phyloP scores from a whole-genome alignment of 2,113 vertebrate genomes.

The Petaurus breviceps region DNA sequence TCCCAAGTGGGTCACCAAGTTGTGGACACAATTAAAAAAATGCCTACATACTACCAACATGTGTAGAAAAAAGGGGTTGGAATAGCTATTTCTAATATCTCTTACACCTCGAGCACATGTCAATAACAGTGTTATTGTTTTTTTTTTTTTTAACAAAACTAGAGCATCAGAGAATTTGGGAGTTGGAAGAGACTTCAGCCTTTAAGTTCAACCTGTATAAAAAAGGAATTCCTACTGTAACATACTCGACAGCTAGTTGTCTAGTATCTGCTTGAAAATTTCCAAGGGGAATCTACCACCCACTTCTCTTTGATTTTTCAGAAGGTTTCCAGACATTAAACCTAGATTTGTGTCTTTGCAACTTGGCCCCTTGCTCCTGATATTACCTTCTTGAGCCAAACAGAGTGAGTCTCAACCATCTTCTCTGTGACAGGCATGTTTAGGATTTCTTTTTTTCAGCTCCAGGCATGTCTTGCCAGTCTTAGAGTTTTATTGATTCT shows the following conservation, averaged over 20 bases:
- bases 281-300: not conserved
- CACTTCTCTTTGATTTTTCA: not conserved
- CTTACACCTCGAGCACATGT: not conserved
- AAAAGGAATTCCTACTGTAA: not conserved
- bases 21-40: not conserved
- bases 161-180: not conserved
- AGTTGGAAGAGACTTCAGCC: not conserved
- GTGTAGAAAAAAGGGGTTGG: not conserved
- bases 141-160: not conserved
- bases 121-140: not conserved
- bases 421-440: not conserved
- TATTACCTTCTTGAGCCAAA: not conserved
- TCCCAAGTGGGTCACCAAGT: not conserved
- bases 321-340: not conserved
- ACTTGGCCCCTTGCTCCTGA: not conserved
- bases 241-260: not conserved
- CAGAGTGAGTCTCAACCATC: not conserved
- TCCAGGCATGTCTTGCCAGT: not conserved
- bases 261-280: not conserved
- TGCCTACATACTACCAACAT: not conserved
- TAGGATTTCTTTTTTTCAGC: not conserved
- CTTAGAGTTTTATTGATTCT: not conserved
- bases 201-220: not conserved
- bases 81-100: not conserved
- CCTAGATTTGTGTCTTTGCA: not conserved